Base-by-base conservation (phyloP, 1,140 invertebrate species). In the Nylanderia fulva region DNA sequence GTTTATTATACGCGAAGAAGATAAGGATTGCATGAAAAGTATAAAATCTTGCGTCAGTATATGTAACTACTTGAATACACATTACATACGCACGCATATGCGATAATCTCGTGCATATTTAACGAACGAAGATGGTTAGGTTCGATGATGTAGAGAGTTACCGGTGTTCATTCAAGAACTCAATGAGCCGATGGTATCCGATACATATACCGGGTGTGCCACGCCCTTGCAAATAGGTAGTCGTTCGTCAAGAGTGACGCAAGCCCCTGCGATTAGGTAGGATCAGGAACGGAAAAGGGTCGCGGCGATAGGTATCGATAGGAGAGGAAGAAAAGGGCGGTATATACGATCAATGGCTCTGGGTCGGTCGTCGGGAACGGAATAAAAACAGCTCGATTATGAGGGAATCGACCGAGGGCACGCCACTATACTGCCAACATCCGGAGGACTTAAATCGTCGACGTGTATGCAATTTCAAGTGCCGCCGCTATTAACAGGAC, bases 191-290 rank as follows among this genome's bases (percentile, higher is more conserved):
- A 79, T 39, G 61, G 71, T 48, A 18, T 48, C 27, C 21, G 66
- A 79, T 56, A 66, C 60, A 71, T 52, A 52, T 56, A 52, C 27
- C n/a, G 60, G 80, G 24, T 36, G 74, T 36, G 80, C 86, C 88
- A 90, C 90, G 42, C 89, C 90, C 80, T 89, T 80, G 60, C 84
- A 87, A 88, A 91, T 85, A 91, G 75, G 82, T 75, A 90, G 84
- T 85, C 69, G 66, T 58, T 58, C 27, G 21, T 75, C 15, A 27
- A 58, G 69, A 71, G 63, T 86, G 88, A 86, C 87, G 87, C 48
- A 88, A 54, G 56, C 64, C 39, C 8, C n/a, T 42, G 33, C 74
- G 85, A 89, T 90, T 90, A 90, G 80, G 68, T 85, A 56, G 76
- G 72, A 88, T 88, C 84, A 69, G 56, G 60, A 54, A 21, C 56